Evolutionary conservation across 2,113 vertebrate genomes (phyloP).

Genomic region (Heterocephalus glaber): DNA sequence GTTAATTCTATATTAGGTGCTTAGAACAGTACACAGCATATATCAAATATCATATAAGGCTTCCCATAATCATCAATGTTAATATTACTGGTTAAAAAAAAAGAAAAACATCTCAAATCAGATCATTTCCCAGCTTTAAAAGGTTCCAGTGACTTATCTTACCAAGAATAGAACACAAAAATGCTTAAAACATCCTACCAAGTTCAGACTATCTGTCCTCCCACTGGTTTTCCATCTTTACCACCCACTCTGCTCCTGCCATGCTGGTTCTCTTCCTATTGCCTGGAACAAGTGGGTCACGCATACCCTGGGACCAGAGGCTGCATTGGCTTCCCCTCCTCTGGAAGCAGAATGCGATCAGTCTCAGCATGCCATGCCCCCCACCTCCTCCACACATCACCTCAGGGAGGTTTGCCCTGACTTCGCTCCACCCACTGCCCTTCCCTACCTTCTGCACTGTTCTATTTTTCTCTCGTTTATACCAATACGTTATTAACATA

Average conservation of each 20-base stretch:
- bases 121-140: background rate
- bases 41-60: background rate
- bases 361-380: background rate
- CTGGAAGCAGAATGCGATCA: background rate
- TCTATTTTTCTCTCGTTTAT: background rate
- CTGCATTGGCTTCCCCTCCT: too few relatives aligned
- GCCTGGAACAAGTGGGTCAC: background rate
- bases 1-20: background rate
- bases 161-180: background rate
- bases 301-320: background rate
- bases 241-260: background rate
- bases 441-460: background rate
- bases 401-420: background rate
- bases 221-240: background rate
- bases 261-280: background rate
- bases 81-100: background rate
- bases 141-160: background rate
- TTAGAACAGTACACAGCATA: background rate
- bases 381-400: background rate
- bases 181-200: background rate
- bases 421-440: background rate
- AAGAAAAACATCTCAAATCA: background rate
- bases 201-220: rapidly evolving
- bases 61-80: background rate
- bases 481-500: background rate